Percentiles rank a stretch among this genome's conserved stretches.
Evolutionary conservation across 2,888 invertebrate species (phyloP).

Genomic region (Ophion slaviceki): DNA sequence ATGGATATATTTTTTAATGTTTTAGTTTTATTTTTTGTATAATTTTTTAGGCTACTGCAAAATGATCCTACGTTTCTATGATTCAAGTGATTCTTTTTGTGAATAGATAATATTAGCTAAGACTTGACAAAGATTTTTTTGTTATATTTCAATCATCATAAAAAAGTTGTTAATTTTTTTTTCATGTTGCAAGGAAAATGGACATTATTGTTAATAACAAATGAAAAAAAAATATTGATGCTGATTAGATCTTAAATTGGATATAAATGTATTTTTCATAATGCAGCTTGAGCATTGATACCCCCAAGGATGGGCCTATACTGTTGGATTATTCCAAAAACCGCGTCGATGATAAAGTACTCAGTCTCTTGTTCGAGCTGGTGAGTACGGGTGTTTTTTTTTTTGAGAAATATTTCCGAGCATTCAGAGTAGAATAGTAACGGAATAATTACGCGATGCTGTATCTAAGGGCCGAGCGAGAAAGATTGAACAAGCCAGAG

Average conservation of each 20-base stretch:
- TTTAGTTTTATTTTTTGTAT: no score
- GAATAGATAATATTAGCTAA: no score
- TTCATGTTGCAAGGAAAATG: no score
- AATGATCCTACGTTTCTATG: no score
- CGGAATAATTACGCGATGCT: background rate
- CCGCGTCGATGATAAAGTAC: conserved; percentile 91
- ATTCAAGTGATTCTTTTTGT: no score
- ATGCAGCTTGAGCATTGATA: conserved; percentile 89
- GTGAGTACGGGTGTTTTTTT: conserved; percentile 86
- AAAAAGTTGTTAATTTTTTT: no score
- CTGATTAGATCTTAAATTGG: background rate
- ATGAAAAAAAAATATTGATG: background rate
- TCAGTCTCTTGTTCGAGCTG: conserved; percentile 91
- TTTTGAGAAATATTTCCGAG: background rate
- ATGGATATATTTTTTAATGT: no score
- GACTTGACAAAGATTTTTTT: no score
- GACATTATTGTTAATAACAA: no score
- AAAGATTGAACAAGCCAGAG: conserved; percentile 92
- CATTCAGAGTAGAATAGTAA: background rate
- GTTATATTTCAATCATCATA: no score
- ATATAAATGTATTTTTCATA: conserved; percentile 42
- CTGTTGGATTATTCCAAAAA: conserved; percentile 99
- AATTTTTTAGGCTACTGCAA: no score
- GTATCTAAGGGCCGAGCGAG: conserved; percentile 87
- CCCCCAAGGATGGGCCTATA: conserved; percentile 95